Evolutionary conservation across 2,113 vertebrate genomes (phyloP).

Genomic region (Delphinapterus leucas): DNA sequence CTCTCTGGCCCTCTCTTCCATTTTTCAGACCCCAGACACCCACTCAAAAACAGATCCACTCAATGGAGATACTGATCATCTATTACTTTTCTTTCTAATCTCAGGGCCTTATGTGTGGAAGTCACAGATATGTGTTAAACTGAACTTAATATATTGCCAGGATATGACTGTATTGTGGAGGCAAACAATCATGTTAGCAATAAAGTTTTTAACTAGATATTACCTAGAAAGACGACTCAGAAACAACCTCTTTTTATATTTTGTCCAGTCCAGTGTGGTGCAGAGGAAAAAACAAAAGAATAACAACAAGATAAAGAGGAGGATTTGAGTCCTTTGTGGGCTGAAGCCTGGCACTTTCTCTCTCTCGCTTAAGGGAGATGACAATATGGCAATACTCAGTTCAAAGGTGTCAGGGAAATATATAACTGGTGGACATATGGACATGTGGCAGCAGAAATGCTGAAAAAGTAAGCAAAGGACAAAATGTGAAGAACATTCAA

Average conservation of each 20-base stretch:
- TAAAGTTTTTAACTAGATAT: background rate
- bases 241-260: background rate
- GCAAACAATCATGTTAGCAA: background rate
- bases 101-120: background rate
- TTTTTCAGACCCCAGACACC: background rate
- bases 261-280: background rate
- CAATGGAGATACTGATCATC: background rate
- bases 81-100: background rate
- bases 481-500: background rate
- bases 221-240: background rate
- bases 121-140: background rate
- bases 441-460: background rate
- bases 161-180: background rate
- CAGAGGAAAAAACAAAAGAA: background rate
- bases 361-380: background rate
- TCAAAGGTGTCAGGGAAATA: background rate
- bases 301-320: background rate
- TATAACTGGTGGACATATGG: background rate
- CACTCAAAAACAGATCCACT: background rate
- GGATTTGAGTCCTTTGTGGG: background rate
- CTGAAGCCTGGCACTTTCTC: background rate
- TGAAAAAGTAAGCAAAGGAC: background rate
- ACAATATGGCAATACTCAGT: background rate
- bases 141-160: background rate
- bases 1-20: background rate